Evolutionary conservation across 2,113 vertebrate species (phyloP), one percentile per base, ranked within the genome.

Genomic region (Cottus gobio): DNA sequence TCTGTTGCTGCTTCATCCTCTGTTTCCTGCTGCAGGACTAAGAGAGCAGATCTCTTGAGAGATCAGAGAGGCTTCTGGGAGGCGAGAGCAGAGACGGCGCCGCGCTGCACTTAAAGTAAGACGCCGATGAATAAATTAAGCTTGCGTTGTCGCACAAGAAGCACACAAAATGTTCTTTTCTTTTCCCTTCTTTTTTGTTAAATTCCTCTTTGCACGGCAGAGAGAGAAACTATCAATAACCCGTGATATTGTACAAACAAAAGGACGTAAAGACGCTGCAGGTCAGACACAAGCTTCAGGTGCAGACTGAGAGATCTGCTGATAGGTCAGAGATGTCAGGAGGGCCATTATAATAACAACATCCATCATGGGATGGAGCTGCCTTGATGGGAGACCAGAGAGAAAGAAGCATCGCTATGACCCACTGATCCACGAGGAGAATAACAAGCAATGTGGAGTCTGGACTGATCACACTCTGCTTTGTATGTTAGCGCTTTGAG

Each of bases 111-210:
- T 52, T 77, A 42, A 61, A 82, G 73, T 50, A 58, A 72, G 18
- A 1, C 28, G 18, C 54, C 84, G 81, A 85, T 87, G 42, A 83
- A 77, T 72, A 66, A 79, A 71, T 71, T 5, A 66, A 63, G 34
- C 20, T 65, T 1, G 1, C 31, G n/a, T 24, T 50, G 46, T 24
- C 18, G 9, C 16, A 24, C 60, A 50, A 39, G 2, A 39, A 64
- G 5, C 24, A 24, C 9, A n/a, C 8, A 12, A 7, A 16, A 39
- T 30, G 30, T 22, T 44, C 44, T 6, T 48, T 54, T 61, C 5
- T 8, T 11, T n/a, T 7, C 12, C 4, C 1, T 56, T 18, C 12
- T 48, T 24, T 52, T 56, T 0, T 44, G 10, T 28, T 18, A 11
- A 1, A 22, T 44, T 18, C 64, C n/a, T 48, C 16, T 37, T 16